Conservation (phyloP, 30 jellyfish, hydroid and myxozoan species). For the Clytia hemisphaerica region DNA sequence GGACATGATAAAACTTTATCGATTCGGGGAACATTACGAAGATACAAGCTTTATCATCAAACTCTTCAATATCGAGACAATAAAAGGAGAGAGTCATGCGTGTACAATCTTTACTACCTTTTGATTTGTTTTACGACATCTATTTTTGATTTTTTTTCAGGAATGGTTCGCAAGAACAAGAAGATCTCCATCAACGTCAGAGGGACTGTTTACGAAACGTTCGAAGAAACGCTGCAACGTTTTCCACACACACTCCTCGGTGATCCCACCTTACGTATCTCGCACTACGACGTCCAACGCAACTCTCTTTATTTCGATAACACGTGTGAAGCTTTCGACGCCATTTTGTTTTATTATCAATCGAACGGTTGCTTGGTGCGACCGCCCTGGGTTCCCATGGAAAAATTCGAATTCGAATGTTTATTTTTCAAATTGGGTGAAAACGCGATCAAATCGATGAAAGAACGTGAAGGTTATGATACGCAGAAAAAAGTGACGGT, state of each 20-base stretch:
- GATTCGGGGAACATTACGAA: too few species aligned
- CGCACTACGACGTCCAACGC: conserved; percentile 12
- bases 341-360: conserved; percentile 74
- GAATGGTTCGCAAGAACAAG: neutral
- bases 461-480: conserved; percentile 73
- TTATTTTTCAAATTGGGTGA: conserved; percentile 47
- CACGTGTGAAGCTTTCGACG: conserved; percentile 73
- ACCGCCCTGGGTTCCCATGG: conserved; percentile 56
- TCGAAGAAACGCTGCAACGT: conserved; percentile 49
- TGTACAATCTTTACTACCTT: too few species aligned
- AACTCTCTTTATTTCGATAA: conserved; percentile 46
- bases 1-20: too few species aligned
- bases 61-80: too few species aligned
- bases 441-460: conserved; percentile 41
- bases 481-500: conserved; percentile 2
- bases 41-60: too few species aligned
- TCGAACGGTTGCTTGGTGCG: conserved; percentile 68
- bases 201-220: conserved; percentile 74
- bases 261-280: conserved; percentile 34
- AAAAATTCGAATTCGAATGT: conserved; percentile 69
- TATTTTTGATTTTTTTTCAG: too few species aligned
- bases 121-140: too few species aligned
- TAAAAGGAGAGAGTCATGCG: too few species aligned
- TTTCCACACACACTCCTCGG: conserved; percentile 89
- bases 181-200: conserved; percentile 58